Evolutionary conservation across 2,113 vertebrate species (phyloP).

Genomic region (Gobius niger): DNA sequence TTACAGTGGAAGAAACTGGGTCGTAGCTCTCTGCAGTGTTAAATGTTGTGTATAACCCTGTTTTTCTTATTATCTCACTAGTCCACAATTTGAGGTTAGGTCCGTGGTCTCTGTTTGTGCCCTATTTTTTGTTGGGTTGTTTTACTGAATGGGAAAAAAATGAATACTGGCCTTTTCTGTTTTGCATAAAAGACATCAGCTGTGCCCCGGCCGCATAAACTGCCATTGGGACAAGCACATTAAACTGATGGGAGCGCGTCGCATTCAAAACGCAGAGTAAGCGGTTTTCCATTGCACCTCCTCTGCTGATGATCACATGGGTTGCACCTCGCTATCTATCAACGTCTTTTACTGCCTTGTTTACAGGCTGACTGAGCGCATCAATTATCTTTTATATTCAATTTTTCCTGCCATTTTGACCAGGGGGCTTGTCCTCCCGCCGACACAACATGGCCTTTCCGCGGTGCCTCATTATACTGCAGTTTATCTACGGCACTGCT

Average conservation of each 20-base stretch:
- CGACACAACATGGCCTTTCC: background rate
- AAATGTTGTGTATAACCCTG: too few relatives aligned
- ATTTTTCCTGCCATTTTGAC: slow-evolving; percentile 4
- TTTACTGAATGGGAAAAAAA: too few relatives aligned
- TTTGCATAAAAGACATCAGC: too few relatives aligned
- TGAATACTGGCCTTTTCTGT: too few relatives aligned
- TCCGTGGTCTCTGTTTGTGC: too few relatives aligned
- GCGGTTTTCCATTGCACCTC: background rate
- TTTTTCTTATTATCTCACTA: too few relatives aligned
- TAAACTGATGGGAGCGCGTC: background rate
- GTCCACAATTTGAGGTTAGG: too few relatives aligned
- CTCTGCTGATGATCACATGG: background rate
- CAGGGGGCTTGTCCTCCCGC: slow-evolving; percentile 16
- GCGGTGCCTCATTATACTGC: slow-evolving; percentile 8
- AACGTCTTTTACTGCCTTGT: background rate
- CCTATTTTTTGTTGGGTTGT: too few relatives aligned
- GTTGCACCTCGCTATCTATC: background rate
- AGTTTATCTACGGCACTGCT: slow-evolving; percentile 3
- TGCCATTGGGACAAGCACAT: too few relatives aligned
- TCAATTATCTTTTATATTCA: slow-evolving; percentile 21
- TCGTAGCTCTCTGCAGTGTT: too few relatives aligned
- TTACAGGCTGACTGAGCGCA: slow-evolving; percentile 4
- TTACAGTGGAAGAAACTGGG: too few relatives aligned
- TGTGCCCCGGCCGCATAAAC: too few relatives aligned
- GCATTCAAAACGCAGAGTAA: slow-evolving; percentile 19